phyloP scores from a whole-genome alignment of 2,888 invertebrate genomes.

The Fragum fragum region DNA sequence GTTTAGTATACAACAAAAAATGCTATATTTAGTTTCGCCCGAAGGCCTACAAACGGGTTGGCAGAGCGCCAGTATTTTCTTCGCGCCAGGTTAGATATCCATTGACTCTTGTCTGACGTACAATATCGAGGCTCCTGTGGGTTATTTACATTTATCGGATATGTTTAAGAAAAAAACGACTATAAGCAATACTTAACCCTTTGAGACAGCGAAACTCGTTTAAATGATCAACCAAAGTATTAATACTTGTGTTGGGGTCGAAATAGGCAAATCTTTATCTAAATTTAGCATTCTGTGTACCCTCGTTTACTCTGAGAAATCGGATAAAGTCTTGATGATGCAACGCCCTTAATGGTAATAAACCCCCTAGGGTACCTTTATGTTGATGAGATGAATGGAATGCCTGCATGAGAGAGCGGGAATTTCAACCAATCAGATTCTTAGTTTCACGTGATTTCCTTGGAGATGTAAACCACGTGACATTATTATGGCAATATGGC shows the following conservation, averaged over 20 bases:
- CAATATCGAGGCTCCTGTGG: constrained; percentile 29
- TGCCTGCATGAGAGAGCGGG: constrained; percentile 70
- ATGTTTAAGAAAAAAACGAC: neutral
- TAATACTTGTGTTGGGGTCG: too few relatives aligned
- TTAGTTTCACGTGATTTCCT: constrained; percentile 62
- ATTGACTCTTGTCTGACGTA: constrained; percentile 65
- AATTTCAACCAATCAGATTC: constrained; percentile 69
- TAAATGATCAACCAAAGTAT: too few relatives aligned
- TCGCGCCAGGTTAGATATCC: constrained; percentile 64
- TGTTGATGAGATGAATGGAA: constrained; percentile 76
- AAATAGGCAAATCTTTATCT: too few relatives aligned
- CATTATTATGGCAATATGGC: constrained; percentile 53
- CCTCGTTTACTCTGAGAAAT: too few relatives aligned
- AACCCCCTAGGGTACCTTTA: constrained; percentile 36
- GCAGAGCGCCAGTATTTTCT: constrained; percentile 54
- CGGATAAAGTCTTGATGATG: constrained; percentile 52
- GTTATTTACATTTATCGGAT: neutral
- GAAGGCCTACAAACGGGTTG: constrained; percentile 41
- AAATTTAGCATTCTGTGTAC: too few relatives aligned
- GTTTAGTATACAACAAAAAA: constrained; percentile 3
- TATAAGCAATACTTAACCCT: too few relatives aligned
- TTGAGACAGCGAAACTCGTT: too few relatives aligned
- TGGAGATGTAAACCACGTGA: constrained; percentile 57
- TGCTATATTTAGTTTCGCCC: constrained; percentile 42
- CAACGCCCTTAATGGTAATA: constrained; percentile 32